These are phyloP conservation scores for Anolis carolinensis DNA, from an alignment of 2,113 vertebrate genomes.

Conservation along the genomic window DNA sequence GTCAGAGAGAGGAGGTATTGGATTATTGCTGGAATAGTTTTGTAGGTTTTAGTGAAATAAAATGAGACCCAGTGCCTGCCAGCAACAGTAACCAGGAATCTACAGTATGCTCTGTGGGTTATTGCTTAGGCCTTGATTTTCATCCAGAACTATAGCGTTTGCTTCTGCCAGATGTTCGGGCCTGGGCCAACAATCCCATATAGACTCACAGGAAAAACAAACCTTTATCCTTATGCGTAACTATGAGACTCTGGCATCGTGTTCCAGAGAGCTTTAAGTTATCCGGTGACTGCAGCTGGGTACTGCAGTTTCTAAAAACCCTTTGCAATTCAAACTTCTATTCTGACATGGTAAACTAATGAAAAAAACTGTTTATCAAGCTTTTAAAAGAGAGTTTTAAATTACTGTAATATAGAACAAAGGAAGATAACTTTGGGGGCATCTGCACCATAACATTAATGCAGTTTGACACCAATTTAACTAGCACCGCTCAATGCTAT, in stretches of 20 bases:
- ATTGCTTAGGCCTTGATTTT: constrained; percentile 63
- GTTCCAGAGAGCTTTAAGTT: constrained; percentile 24
- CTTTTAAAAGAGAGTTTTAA: constrained; percentile 50
- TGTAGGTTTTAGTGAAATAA: constrained; percentile 46
- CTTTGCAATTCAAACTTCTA: constrained; percentile 36
- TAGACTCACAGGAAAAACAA: constrained; percentile 48
- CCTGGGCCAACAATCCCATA: constrained; percentile 45
- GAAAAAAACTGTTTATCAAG: constrained; percentile 17
- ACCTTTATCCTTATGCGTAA: constrained; percentile 35
- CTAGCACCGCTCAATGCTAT: too few species aligned
- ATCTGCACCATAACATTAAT: too few species aligned
- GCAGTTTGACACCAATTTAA: too few species aligned
- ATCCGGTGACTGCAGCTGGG: constrained; percentile 40
- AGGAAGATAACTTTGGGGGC: too few species aligned
- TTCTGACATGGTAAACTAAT: constrained; percentile 34
- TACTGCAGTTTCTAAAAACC: constrained; percentile 31
- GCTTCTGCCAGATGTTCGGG: constrained; percentile 46
- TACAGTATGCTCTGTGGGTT: constrained; percentile 41
- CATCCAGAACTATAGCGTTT: constrained; percentile 53
- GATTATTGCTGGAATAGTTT: constrained; percentile 53
- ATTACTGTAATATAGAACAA: constrained; percentile 15
- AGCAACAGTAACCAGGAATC: constrained; percentile 56
- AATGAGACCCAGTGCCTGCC: constrained; percentile 49
- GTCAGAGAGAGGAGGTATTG: constrained; percentile 16
- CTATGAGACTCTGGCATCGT: constrained; percentile 42